Percentiles rank a stretch among this genome's conserved stretches.
phyloP scores from a whole-genome alignment of 2,797 vertebrate genomes.

The Microctenopoma steveboyesi region DNA sequence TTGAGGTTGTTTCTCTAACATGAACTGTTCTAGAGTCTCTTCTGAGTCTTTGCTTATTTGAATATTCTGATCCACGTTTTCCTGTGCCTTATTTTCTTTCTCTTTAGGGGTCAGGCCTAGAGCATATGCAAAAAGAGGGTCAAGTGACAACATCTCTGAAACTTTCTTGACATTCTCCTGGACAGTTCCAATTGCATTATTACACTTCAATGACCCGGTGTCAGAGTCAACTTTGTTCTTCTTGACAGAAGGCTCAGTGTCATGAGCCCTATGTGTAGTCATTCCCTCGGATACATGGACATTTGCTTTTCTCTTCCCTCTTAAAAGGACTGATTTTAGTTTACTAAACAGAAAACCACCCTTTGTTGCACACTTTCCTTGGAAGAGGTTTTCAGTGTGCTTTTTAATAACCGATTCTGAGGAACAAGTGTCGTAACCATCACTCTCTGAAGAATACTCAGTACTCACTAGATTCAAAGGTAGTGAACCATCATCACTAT shows the following conservation, averaged over 20 bases:
- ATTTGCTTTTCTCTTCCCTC: slow-evolving; percentile 62
- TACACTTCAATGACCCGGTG: slow-evolving; percentile 16
- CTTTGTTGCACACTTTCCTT: slow-evolving; percentile 41
- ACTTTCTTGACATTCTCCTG: slow-evolving; percentile 18
- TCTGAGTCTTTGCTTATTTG: slow-evolving; percentile 30
- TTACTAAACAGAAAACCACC: slow-evolving; percentile 68
- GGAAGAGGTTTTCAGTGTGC: slow-evolving; percentile 2
- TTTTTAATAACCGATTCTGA: slow-evolving; percentile 34
- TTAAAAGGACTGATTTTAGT: slow-evolving; percentile 76
- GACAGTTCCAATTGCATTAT: slow-evolving; percentile 9
- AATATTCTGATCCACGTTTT: slow-evolving; percentile 17
- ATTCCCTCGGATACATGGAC: slow-evolving; percentile 12
- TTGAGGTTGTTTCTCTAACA: slow-evolving; percentile 35
- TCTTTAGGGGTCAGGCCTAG: slow-evolving; percentile 71
- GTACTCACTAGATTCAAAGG: slow-evolving; percentile 20
- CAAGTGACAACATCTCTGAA: slow-evolving; percentile 55
- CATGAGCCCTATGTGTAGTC: slow-evolving; percentile 5
- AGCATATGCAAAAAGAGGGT: slow-evolving; percentile 67
- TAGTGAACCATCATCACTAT: not conserved
- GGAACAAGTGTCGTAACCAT: slow-evolving; percentile 3
- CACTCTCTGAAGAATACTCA: slow-evolving; percentile 19
- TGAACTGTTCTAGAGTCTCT: slow-evolving; percentile 24
- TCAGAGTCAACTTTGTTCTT: slow-evolving; percentile 52
- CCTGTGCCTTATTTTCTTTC: slow-evolving; percentile 15
- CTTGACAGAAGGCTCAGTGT: slow-evolving; percentile 63